These are phyloP conservation scores for Beroe forskalii DNA, from an alignment of 37 sponge, comb jelly and placozoan genomes.

Conservation along the genomic window DNA sequence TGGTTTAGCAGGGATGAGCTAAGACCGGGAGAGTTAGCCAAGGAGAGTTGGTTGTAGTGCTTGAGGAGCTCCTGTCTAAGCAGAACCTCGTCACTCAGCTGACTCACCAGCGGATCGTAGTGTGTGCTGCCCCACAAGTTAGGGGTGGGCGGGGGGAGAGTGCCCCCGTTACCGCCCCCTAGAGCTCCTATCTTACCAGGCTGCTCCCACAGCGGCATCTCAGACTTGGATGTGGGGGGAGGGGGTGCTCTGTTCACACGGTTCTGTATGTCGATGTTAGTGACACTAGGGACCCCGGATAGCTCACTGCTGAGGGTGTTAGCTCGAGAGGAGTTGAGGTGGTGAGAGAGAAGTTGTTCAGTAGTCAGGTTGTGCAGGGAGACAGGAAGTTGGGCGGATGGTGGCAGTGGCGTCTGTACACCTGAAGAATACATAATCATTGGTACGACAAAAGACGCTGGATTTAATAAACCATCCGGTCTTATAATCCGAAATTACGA, in stretches of 20 bases:
- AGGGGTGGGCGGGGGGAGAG: background rate
- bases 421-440: too few relatives aligned
- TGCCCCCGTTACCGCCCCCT: background rate
- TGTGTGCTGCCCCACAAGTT: constrained; percentile 30
- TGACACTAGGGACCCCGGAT: background rate
- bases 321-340: background rate
- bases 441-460: too few relatives aligned
- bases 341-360: constrained; percentile 24
- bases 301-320: background rate
- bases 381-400: background rate
- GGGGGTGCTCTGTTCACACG: background rate
- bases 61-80: constrained; percentile 47
- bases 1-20: constrained; percentile 17
- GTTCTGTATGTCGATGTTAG: constrained; percentile 7
- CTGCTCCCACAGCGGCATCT: constrained; percentile 55
- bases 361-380: constrained; percentile 34
- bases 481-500: too few relatives aligned
- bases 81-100: constrained; percentile 19
- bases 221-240: background rate
- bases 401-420: constrained; percentile 48
- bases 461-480: too few relatives aligned
- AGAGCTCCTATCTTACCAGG: background rate
- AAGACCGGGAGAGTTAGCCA: background rate
- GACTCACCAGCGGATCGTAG: background rate
- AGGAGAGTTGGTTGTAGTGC: constrained; percentile 8